Evolutionary conservation across 1,140 invertebrate species (phyloP), one percentile per base, ranked within the genome.

Genomic region (Ruditapes philippinarum): DNA sequence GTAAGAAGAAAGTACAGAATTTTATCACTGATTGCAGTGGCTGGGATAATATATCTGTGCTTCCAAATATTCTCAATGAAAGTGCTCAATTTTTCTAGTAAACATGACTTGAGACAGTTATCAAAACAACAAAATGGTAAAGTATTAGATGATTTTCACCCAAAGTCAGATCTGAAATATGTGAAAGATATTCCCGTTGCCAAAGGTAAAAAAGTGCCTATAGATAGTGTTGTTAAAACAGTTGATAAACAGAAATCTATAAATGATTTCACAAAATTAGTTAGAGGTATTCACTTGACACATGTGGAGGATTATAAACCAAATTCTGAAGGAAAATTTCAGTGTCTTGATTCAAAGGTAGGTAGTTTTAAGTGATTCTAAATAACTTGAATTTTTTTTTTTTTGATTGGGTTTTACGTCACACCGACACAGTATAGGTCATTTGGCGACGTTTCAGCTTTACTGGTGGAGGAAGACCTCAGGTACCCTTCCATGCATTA

Each of bases 11-110:
- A 83, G 38, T 82, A 83, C 40, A 68, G 87, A 57, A 82, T 89
- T 60, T 22, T 89, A 14, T 25, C 68, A 33, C 79, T 83, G 14
- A 57, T 89, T 74, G 49, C 40, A 19, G n/a, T 83, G 12, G 38
- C 65, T 42, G 80, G 79, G n/a, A 45, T 42, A 0, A 89, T 89
- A 40, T 89, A 31, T 36, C 28, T 89, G 12, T 74, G 79, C 45
- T 89, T 89, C 62, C 87, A 89, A 28, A n/a, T 89, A 12, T 73
- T 89, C 25, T 82, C 87, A 42, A 38, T 89, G 22, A 89, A 83
- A 83, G 87, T 89, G 9, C 87, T 89, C 28, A 89, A 89, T 76
- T 83, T 82, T 38, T n/a, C 74, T n/a, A 42, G 73, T 45, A 25
- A 54, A 54, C 25, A 62, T n/a, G 73, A 78, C 12, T 14, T 62